Percentiles rank a stretch among this genome's conserved stretches.
phyloP scores from a whole-genome alignment of 2,797 vertebrate species.

The Danio aesculapii region DNA sequence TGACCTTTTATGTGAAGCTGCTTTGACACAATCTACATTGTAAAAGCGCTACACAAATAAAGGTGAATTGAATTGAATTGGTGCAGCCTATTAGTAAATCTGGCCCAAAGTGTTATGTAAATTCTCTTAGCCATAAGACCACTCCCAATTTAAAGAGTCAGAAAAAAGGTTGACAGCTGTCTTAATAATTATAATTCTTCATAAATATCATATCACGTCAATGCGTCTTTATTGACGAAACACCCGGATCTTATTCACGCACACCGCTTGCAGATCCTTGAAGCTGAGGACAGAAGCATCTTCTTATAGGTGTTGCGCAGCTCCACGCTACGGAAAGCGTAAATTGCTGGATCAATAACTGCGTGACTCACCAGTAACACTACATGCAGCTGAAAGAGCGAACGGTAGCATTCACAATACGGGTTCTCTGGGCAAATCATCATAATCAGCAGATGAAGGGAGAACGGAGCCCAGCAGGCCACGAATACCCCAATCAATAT shows the following conservation, averaged over 20 bases:
- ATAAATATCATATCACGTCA: background rate
- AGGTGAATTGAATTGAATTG: too few relatives aligned
- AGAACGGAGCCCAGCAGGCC: slow-evolving; percentile 93
- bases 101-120: too few relatives aligned
- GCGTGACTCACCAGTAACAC: slow-evolving; percentile 92
- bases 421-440: slow-evolving; percentile 89
- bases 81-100: too few relatives aligned
- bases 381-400: slow-evolving; percentile 90
- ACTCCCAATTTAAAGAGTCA: too few relatives aligned
- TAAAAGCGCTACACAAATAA: too few relatives aligned
- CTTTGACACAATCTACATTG: too few relatives aligned
- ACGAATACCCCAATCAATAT: slow-evolving; percentile 92
- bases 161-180: too few relatives aligned
- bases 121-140: too few relatives aligned
- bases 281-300: slow-evolving; percentile 79
- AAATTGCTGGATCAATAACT: slow-evolving; percentile 92
- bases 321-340: slow-evolving; percentile 91
- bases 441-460: slow-evolving; percentile 89
- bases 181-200: too few relatives aligned
- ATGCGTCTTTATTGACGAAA: background rate
- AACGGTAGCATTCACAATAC: slow-evolving; percentile 94
- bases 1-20: too few relatives aligned
- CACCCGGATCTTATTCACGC: background rate
- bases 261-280: slow-evolving; percentile 39
- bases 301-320: slow-evolving; percentile 87